Evolutionary conservation across 2,113 vertebrate genomes (phyloP).

Genomic region (Egretta garzetta): DNA sequence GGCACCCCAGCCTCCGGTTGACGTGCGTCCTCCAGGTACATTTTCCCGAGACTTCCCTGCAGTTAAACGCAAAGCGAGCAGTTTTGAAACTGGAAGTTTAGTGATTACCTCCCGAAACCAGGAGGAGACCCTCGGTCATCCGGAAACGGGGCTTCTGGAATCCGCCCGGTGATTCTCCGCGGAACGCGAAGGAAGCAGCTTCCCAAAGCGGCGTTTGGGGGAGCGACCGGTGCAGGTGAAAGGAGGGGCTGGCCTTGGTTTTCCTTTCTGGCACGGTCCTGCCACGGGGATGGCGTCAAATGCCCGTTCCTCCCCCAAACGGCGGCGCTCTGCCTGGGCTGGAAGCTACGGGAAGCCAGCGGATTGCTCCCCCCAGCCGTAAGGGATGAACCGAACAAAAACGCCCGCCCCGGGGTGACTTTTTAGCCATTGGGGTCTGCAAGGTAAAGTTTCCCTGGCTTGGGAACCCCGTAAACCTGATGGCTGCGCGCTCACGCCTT

Average conservation of each 20-base stretch:
- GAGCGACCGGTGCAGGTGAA: background rate
- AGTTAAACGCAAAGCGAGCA: background rate
- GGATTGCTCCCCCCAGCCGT: fast-evolving
- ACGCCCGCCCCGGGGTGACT: fast-evolving
- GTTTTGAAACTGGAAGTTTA: background rate
- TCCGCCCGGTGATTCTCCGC: fast-evolving
- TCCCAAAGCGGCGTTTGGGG: background rate
- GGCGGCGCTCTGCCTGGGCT: background rate
- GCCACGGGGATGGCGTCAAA: fast-evolving
- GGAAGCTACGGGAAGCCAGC: background rate
- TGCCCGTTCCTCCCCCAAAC: background rate
- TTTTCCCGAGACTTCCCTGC: background rate
- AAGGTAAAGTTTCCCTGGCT: background rate
- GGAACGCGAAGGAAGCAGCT: background rate
- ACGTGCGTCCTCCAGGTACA: background rate
- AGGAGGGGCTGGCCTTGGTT: background rate
- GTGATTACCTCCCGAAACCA: background rate
- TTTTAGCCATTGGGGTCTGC: background rate
- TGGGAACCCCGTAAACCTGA: fast-evolving
- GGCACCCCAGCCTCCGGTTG: background rate
- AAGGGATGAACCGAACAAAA: background rate
- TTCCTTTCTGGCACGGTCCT: background rate
- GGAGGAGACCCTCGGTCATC: background rate
- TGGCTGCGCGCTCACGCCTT: background rate
- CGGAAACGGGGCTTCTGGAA: too few species aligned